Base-by-base conservation (phyloP, 37 sponge, comb jelly and placozoan genomes). In the Crambe crambe region DNA sequence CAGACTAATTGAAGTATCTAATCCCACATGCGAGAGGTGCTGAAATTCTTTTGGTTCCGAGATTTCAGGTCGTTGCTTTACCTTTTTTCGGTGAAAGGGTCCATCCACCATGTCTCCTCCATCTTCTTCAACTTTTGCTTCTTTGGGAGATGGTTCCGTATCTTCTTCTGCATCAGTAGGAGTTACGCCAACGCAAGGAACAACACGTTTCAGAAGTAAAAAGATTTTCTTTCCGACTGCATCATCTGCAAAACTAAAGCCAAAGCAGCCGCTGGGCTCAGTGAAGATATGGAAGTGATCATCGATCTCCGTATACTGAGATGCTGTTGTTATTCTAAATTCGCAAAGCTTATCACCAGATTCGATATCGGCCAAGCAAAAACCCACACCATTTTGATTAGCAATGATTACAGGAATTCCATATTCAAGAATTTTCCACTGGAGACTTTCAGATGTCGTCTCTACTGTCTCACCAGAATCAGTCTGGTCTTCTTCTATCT, bases 331-430 rank as follows among this genome's bases (percentile, higher is more conserved):
- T 23, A 87, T 47, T 27, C n/a, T 23, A 37, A 76, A 87, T 5
- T 75, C 47, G 3, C 34, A 41, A 2, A 61, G 60, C 37, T 4
- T 34, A 9, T 70, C 82, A 27, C 82, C 88, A 73, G 68, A 35
- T 17, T 87, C 82, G 1, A 70, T 23, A 59, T 79, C 75, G 18
- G 58, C 68, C 37, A 86, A 9, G 15, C 70, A 42, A 8, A 70
- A 70, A 10, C n/a, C 70, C 18, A 75, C 35, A 15, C 41, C 17
- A 36, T 76, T 60, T 34, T 76, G 30, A 22, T 66, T 81, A 12
- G 88, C 74, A 3, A 71, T 32, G 27, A 88, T 18, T 9, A 73
- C 59, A 23, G 83, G 83, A 27, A 88, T 82, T 3, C 89, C 89
- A 38, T 77, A 82, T 8, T 29, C 79, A 23, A 83, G n/a, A 5